phyloP scores from a whole-genome alignment of 53 echinoderm and acorn worm genomes.

The Crossaster papposus region DNA sequence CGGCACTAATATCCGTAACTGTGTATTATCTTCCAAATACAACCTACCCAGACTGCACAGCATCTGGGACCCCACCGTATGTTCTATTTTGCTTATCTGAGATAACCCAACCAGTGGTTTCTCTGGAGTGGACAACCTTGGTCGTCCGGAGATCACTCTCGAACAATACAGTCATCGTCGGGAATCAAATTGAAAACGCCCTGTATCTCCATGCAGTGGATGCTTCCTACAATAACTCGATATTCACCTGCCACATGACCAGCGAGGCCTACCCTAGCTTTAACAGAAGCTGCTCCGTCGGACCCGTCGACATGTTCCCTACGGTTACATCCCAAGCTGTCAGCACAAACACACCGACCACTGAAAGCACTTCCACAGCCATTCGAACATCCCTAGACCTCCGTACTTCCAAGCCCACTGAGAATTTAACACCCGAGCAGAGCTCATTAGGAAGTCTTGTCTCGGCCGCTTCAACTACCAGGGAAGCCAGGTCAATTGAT shows the following conservation, averaged over 20 bases:
- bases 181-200: neutral
- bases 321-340: neutral
- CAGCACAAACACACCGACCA: neutral
- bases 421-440: too few species aligned
- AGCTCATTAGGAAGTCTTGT: too few species aligned
- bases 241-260: slow-evolving; percentile 27
- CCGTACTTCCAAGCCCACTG: neutral
- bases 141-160: neutral
- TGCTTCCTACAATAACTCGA: neutral
- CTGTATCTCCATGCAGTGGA: neutral
- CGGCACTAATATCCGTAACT: neutral
- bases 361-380: neutral
- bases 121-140: slow-evolving; percentile 26
- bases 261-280: neutral
- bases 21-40: slow-evolving; percentile 6
- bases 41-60: neutral
- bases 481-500: too few species aligned
- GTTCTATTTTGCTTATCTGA: slow-evolving; percentile 13
- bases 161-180: neutral
- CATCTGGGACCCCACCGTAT: neutral
- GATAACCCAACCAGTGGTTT: slow-evolving; percentile 11
- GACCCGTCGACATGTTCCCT: neutral
- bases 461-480: too few species aligned
- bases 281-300: neutral
- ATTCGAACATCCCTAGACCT: neutral